phyloP scores from a whole-genome alignment of 2,113 vertebrate species.

The Tachuris rubrigastra region DNA sequence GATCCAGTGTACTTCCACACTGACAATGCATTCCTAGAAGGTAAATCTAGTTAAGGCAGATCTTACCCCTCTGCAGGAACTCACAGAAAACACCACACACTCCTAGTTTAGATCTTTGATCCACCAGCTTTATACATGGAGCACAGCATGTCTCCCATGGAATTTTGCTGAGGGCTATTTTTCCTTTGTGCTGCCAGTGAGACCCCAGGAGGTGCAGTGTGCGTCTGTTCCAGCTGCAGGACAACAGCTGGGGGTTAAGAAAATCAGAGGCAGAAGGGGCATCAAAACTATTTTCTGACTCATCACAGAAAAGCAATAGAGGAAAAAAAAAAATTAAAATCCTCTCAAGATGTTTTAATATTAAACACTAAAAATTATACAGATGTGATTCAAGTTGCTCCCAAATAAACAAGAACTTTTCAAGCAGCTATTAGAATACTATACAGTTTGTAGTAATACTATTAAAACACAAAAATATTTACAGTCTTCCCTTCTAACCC shows the following conservation, averaged over 20 bases:
- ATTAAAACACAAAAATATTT: not conserved
- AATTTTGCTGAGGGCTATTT: not conserved
- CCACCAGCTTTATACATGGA: not conserved
- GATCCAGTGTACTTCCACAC: not conserved
- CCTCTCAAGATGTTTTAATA: not conserved
- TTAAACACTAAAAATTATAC: not conserved
- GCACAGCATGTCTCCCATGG: not conserved
- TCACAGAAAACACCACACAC: not conserved
- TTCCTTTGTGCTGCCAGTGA: not conserved
- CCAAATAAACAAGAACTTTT: not conserved
- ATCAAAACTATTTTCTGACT: conserved; percentile 15
- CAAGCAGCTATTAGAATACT: not conserved
- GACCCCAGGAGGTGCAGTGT: not conserved
- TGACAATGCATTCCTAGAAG: not conserved
- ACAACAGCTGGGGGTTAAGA: not conserved
- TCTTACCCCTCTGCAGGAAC: not conserved
- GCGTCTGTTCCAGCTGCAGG: not conserved
- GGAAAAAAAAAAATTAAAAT: not conserved
- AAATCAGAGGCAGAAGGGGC: not conserved
- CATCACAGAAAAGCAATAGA: not conserved
- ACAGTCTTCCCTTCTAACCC: not conserved
- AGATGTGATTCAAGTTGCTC: not conserved
- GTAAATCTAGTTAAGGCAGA: not conserved
- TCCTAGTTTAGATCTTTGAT: not conserved
- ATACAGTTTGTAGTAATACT: not conserved